Evolutionary conservation across 2,888 invertebrate species (phyloP).

Genomic region (Caenorhabditis panamensis): DNA sequence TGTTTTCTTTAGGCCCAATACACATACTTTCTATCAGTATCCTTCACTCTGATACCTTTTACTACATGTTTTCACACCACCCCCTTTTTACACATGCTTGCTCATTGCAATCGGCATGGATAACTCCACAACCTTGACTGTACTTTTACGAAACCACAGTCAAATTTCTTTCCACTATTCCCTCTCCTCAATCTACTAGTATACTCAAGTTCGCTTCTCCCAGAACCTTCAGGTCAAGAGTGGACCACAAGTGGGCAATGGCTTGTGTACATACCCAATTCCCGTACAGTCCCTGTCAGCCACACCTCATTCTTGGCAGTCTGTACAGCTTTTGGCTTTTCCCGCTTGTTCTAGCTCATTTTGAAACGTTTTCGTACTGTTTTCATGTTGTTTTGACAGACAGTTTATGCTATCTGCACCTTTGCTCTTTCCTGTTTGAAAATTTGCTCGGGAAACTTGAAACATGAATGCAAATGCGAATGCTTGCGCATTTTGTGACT

Average conservation of each 20-base stretch:
- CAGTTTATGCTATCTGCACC: too few relatives aligned
- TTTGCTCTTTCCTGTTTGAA: too few relatives aligned
- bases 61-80: too few relatives aligned
- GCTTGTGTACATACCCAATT: slow-evolving; percentile 11
- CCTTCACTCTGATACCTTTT: too few relatives aligned
- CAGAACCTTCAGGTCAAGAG: slow-evolving; percentile 8
- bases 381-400: too few relatives aligned
- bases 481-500: neutral
- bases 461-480: neutral
- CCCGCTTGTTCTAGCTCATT: neutral
- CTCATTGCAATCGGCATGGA: too few relatives aligned
- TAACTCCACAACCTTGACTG: too few relatives aligned
- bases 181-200: neutral
- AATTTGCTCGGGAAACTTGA: slow-evolving; percentile 1
- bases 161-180: too few relatives aligned
- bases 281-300: slow-evolving; percentile 20
- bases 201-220: slow-evolving; percentile 9
- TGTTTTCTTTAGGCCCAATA: too few relatives aligned
- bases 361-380: neutral
- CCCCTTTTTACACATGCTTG: too few relatives aligned
- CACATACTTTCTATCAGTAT: too few relatives aligned
- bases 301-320: slow-evolving; percentile 45
- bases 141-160: too few relatives aligned
- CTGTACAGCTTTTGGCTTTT: neutral
- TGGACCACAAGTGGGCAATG: slow-evolving; percentile 26